Evolutionary conservation across 2,888 invertebrate genomes (phyloP), one percentile per base, ranked within the genome.

Genomic region (Aethes cnicana): DNA sequence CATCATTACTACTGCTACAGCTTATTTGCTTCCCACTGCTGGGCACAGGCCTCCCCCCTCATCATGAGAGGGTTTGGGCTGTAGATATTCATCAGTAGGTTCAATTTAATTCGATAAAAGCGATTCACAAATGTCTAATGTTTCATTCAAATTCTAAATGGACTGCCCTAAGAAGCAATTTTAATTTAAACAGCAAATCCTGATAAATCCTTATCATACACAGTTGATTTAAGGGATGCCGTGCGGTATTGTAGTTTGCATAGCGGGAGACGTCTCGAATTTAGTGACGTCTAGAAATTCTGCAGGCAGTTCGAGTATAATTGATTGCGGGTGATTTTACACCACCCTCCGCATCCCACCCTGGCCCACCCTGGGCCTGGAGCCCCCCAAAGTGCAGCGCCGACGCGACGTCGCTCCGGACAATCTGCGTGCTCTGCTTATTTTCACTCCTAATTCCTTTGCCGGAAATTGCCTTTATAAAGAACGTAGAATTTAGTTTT

Each of bases 381-480:
- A 64, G 66, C 71, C 76, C 68, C 78, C 79, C 78, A 72, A 80
- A 84, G 84, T 83, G 86, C 86, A 86, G 75, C 78, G 82, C 80
- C 82, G 81, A 79, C 76, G 78, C 84, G 83, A 82, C 86, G 84
- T 81, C 82, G 81, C 84, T 83, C 77, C 83, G 85, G 85, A 88
- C 88, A 85, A 86, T 88, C 88, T 89, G 88, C 88, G 88, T 88
- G 84, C 84, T 86, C 82, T 83, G 88, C 87, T 89, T 88, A 87
- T 88, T 89, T 88, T 89, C 87, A 79, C 81, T 80, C 78, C 82
- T 87, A 87, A 87, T 85, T 87, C 82, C 85, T 88, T 84, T 78
- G 81, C 77, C 82, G 86, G 87, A 88, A 88, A 88, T 87, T 88
- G 86, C 84, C 85, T 85, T 87, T 87, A 83, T 85, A 82, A 81